Conservation (phyloP, 2,113 vertebrate species). For the Notothenia coriiceps region DNA sequence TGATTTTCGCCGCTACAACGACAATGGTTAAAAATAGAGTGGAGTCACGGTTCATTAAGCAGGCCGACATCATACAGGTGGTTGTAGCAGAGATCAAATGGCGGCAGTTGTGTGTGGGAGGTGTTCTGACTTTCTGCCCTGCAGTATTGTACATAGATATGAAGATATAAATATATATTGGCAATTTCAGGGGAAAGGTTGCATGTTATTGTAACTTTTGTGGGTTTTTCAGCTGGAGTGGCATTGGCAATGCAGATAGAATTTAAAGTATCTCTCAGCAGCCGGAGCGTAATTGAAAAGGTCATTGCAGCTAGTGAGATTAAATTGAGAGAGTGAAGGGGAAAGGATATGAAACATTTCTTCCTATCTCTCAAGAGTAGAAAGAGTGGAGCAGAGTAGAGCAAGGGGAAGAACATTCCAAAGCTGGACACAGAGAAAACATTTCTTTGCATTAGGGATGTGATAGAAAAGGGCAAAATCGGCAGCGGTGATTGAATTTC, state of each 20-base stretch:
- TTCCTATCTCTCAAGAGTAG: background rate
- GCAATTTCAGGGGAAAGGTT: constrained; percentile 9
- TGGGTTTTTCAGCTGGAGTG: background rate
- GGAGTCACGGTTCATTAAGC: constrained; percentile 41
- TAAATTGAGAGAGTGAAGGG: constrained; percentile 32
- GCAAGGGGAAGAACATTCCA: constrained; percentile 11
- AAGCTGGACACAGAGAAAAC: constrained; percentile 5
- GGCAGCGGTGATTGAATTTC: background rate
- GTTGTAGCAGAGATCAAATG: constrained; percentile 47
- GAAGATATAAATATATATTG: background rate
- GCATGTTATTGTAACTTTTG: constrained; percentile 2
- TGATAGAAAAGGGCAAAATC: constrained; percentile 30
- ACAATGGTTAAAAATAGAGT: background rate
- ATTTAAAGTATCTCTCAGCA: constrained; percentile 49
- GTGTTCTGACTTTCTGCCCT: background rate
- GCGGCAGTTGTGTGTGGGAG: background rate
- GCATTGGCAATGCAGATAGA: constrained; percentile 26
- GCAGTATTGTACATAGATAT: background rate
- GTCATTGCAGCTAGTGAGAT: constrained; percentile 40
- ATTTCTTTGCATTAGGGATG: background rate
- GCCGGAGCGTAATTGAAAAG: constrained; percentile 51
- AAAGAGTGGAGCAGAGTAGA: background rate
- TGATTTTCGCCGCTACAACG: no score
- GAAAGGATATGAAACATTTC: constrained; percentile 31
- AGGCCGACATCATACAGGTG: constrained; percentile 44